Evolutionary conservation across 2,888 invertebrate species (phyloP).

Genomic region (Troglohyphantes excavatus): DNA sequence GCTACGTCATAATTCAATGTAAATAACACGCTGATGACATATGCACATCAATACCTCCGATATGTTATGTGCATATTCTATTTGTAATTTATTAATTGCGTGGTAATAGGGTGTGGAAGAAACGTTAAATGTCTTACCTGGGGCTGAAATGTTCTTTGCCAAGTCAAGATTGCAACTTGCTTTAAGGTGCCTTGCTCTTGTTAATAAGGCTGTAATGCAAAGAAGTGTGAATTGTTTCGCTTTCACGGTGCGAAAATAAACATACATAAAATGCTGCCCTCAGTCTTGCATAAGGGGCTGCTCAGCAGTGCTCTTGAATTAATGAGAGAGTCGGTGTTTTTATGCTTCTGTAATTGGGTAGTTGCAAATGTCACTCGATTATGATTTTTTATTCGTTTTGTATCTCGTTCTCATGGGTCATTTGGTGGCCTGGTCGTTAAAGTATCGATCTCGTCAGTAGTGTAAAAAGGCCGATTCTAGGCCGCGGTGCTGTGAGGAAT

Average conservation of each 20-base stretch:
- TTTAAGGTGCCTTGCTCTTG: background rate
- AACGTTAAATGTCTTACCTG: background rate
- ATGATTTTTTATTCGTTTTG: background rate
- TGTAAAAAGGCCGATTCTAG: too few relatives aligned
- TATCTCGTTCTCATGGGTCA: background rate
- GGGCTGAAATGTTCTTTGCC: background rate
- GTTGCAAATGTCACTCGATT: background rate
- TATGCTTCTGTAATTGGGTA: background rate
- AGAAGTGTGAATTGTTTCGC: background rate
- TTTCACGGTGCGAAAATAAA: background rate
- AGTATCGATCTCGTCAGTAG: too few relatives aligned
- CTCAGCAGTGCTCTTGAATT: background rate
- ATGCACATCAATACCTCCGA: background rate
- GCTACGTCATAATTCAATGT: background rate
- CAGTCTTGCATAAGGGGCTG: background rate
- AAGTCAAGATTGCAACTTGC: background rate
- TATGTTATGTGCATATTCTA: background rate
- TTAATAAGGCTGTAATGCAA: conserved; percentile 4
- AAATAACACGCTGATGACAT: conserved; percentile 1
- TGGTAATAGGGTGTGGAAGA: background rate
- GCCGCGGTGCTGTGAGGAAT: too few relatives aligned
- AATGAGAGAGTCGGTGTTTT: background rate
- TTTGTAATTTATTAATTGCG: background rate
- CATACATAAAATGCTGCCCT: background rate
- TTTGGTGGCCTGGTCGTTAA: too few relatives aligned